Evolutionary conservation across 2,797 vertebrate genomes (phyloP).

Genomic region (Cottoperca gobio): DNA sequence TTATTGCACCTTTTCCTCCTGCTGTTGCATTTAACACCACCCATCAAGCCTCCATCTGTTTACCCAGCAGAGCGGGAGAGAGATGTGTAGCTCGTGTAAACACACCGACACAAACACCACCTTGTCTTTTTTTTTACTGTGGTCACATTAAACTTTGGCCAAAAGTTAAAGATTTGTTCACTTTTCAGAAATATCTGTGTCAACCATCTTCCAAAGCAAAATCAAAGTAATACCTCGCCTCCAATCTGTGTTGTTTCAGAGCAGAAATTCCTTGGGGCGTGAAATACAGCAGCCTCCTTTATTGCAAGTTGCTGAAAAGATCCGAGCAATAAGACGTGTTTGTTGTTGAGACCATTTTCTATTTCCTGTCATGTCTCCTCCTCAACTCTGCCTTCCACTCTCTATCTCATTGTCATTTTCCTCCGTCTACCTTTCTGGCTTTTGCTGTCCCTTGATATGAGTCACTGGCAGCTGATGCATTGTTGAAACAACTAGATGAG

Average conservation of each 20-base stretch:
- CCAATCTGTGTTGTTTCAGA: neutral
- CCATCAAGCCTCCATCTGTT: constrained; percentile 73
- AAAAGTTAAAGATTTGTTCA: constrained; percentile 21
- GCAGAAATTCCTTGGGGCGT: neutral
- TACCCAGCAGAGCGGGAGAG: constrained; percentile 30
- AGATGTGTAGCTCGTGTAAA: neutral
- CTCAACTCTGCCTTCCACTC: neutral
- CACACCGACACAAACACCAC: neutral
- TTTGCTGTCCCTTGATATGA: constrained; percentile 35
- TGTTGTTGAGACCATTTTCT: constrained; percentile 30
- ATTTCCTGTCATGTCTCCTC: constrained; percentile 24
- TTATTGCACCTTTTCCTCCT: constrained; percentile 51
- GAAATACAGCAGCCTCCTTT: constrained; percentile 5
- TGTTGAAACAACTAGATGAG: constrained; percentile 60
- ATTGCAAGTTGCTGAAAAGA: constrained; percentile 11
- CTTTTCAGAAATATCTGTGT: constrained; percentile 1
- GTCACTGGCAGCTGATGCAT: constrained; percentile 65
- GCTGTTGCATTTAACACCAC: constrained; percentile 64
- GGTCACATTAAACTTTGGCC: constrained; percentile 12
- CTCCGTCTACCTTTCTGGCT: constrained; percentile 30
- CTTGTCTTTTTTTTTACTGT: neutral
- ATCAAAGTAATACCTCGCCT: neutral
- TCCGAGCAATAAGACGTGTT: constrained; percentile 24
- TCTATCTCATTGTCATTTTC: constrained; percentile 15
- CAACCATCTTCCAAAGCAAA: neutral